Conservation (phyloP, 2,797 vertebrate genomes). For the Oophaga sylvatica region DNA sequence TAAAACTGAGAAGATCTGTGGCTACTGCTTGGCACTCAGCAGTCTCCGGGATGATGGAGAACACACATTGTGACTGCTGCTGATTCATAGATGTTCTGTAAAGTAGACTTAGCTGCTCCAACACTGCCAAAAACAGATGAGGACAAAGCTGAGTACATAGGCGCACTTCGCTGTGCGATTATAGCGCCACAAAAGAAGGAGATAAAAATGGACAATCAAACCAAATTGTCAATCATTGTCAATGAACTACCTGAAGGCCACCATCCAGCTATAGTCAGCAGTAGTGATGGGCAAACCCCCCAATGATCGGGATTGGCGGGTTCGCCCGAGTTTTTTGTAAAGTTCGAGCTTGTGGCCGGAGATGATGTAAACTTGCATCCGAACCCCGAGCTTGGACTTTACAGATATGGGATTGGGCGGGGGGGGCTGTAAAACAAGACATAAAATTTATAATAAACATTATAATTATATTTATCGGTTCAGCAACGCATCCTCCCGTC, state of each 20-base stretch:
- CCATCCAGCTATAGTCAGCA: background rate
- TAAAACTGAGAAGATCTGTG: conserved; percentile 10
- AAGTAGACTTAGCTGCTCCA: background rate
- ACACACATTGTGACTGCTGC: background rate
- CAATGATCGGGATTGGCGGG: too few relatives aligned
- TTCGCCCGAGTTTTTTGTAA: too few relatives aligned
- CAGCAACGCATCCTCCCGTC: too few relatives aligned
- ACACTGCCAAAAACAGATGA: background rate
- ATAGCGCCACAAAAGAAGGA: background rate
- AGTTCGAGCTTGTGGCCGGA: too few relatives aligned
- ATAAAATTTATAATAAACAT: too few relatives aligned
- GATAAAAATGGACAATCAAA: background rate
- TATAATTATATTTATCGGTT: too few relatives aligned
- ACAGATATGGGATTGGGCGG: too few relatives aligned
- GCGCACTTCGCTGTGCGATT: background rate
- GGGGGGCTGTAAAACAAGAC: too few relatives aligned
- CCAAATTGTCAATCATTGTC: background rate
- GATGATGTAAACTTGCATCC: too few relatives aligned
- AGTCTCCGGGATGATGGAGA: background rate
- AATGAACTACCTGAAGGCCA: background rate
- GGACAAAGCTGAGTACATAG: background rate
- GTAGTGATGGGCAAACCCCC: too few relatives aligned
- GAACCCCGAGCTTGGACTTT: too few relatives aligned
- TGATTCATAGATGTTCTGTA: conserved; percentile 1
- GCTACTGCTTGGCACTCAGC: background rate